Conservation (phyloP, 2,888 invertebrate genomes). For the Antheraea yamamai region DNA sequence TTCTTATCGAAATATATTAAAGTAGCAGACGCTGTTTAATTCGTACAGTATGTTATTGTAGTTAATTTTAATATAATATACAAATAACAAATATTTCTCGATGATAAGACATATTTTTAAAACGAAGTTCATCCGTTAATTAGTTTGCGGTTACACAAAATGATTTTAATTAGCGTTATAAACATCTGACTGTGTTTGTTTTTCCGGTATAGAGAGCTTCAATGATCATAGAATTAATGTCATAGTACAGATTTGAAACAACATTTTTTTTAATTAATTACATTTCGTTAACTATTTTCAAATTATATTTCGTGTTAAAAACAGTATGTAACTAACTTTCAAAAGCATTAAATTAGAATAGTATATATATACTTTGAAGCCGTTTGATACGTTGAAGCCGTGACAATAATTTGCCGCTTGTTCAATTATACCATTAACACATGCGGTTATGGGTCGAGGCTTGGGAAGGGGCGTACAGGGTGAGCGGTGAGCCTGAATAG, state of each 20-base stretch:
- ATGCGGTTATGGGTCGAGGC: slow-evolving; percentile 57
- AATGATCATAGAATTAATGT: too few species aligned
- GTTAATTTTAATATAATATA: too few species aligned
- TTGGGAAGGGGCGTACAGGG: slow-evolving; percentile 38
- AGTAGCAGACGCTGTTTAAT: background rate
- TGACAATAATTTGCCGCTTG: slow-evolving; percentile 77
- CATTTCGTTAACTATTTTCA: background rate
- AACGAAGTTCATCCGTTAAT: too few species aligned
- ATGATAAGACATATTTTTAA: too few species aligned
- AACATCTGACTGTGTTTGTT: too few species aligned
- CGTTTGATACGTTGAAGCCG: slow-evolving; percentile 29
- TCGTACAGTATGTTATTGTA: background rate
- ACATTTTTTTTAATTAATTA: too few species aligned
- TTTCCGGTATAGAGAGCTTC: too few species aligned
- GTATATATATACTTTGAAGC: slow-evolving; percentile 34
- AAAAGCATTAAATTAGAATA: background rate
- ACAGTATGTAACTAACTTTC: background rate
- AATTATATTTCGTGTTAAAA: background rate
- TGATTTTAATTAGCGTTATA: too few species aligned
- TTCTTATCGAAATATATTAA: too few species aligned
- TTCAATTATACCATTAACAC: slow-evolving; percentile 78
- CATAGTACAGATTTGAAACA: too few species aligned
- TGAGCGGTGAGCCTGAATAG: slow-evolving; percentile 58
- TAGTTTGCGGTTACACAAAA: too few species aligned
- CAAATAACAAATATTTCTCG: too few species aligned